A percentile compares a stretch with the other conserved stretches of the same genome.
Evolutionary conservation across 2,113 vertebrate genomes (phyloP).

Genomic region (Mustela lutreola): DNA sequence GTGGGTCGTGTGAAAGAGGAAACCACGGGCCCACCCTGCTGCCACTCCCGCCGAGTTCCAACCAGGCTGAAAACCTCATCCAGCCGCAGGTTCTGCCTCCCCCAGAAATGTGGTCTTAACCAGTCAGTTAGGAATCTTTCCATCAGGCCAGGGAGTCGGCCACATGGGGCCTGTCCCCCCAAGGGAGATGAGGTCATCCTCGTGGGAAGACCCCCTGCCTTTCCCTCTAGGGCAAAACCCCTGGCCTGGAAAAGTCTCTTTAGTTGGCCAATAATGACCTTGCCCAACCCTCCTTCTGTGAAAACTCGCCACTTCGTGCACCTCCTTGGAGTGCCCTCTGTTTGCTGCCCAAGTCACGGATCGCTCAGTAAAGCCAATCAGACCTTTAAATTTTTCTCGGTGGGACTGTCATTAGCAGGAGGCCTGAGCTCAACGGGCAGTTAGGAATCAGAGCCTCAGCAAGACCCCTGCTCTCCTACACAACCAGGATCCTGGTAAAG

Average conservation of each 20-base stretch:
- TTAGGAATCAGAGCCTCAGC: not conserved
- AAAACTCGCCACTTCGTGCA: not conserved
- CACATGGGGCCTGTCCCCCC: not conserved
- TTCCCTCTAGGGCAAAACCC: not conserved
- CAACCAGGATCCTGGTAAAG: not conserved
- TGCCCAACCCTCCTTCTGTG: not conserved
- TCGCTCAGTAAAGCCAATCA: not conserved
- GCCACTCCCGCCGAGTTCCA: not conserved
- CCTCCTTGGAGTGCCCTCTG: not conserved
- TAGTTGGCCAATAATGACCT: not conserved
- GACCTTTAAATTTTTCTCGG: not conserved
- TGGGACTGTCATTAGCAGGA: not conserved
- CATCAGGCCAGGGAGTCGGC: not conserved
- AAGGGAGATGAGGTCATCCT: not conserved
- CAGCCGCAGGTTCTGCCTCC: not conserved
- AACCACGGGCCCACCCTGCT: not conserved
- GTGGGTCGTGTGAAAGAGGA: not conserved
- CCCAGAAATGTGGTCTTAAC: not conserved
- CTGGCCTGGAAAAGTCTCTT: not conserved
- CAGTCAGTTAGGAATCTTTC: not conserved
- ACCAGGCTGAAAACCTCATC: not conserved
- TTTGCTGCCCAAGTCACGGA: not conserved
- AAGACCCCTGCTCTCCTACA: too few relatives aligned
- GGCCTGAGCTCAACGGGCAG: not conserved
- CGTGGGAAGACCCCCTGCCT: not conserved